Evolutionary conservation across 1,140 invertebrate genomes (phyloP).

Genomic region (Musca vetustissima): DNA sequence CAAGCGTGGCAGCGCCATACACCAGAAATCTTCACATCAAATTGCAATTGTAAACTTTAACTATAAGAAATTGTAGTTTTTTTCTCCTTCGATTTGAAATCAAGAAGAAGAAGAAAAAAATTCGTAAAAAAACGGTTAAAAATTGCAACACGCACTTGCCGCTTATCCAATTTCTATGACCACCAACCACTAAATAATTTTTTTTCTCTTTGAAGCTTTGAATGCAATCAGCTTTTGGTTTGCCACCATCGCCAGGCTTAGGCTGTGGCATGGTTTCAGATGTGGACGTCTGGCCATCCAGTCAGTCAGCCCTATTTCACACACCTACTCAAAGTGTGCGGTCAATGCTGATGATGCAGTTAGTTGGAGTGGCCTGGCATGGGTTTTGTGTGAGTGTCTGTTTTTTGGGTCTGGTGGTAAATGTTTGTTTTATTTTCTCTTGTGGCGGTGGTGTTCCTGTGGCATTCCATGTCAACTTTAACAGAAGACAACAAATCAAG

Average conservation of each 20-base stretch:
- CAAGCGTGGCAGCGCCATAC: not conserved
- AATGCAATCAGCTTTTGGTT: not conserved
- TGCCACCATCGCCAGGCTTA: not conserved
- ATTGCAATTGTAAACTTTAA: conserved; percentile 19
- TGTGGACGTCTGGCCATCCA: not conserved
- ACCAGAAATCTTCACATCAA: not conserved
- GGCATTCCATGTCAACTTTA: too few relatives aligned
- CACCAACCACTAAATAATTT: conserved; percentile 9
- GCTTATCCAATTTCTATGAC: conserved; percentile 21
- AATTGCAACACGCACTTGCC: conserved; percentile 14
- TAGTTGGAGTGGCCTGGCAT: not conserved
- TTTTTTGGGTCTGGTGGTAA: too few relatives aligned
- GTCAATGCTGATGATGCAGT: conserved; percentile 8
- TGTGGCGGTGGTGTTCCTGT: too few relatives aligned
- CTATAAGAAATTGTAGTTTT: conserved; percentile 2
- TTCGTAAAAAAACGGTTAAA: not conserved
- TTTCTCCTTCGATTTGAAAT: not conserved
- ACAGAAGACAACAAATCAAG: too few relatives aligned
- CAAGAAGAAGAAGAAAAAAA: not conserved
- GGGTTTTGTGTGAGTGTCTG: too few relatives aligned
- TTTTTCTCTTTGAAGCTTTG: too few relatives aligned
- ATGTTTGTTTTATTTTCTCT: too few relatives aligned
- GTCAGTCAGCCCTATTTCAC: conserved; percentile 19
- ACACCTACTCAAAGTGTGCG: conserved; percentile 23
- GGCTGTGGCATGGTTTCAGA: not conserved